A percentile compares a stretch with the other conserved stretches of the same genome.
Evolutionary conservation across 53 echinoderm and acorn worm genomes (phyloP).

Genomic region (Crossaster papposus): DNA sequence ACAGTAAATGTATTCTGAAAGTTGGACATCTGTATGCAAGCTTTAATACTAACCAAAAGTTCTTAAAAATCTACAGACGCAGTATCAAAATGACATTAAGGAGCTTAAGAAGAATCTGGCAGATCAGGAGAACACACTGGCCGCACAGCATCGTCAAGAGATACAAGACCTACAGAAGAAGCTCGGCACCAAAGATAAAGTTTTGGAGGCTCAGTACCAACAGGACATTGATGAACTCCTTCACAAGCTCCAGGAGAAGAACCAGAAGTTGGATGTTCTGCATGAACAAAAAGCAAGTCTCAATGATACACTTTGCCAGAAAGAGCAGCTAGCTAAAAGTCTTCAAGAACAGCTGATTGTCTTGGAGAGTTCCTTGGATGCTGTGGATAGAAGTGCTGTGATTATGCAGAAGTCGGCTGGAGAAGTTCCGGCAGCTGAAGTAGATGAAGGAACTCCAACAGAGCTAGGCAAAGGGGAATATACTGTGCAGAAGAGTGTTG

Average conservation of each 20-base stretch:
- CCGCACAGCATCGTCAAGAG: conserved; percentile 22
- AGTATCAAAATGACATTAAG: conserved; percentile 34
- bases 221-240: conserved; percentile 49
- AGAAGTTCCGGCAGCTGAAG: background rate
- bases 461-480: background rate
- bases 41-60: background rate
- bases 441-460: conserved; percentile 19
- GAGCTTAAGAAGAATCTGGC: conserved; percentile 4
- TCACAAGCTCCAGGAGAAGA: conserved; percentile 48
- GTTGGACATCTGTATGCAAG: background rate
- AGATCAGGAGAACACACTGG: conserved; percentile 4
- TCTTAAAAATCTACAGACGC: conserved; percentile 5
- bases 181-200: conserved; percentile 43
- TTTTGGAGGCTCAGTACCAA: conserved; percentile 52
- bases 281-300: conserved; percentile 34
- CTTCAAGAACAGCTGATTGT: background rate
- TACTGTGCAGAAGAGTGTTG: background rate
- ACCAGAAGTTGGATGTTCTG: conserved; percentile 28
- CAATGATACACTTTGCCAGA: background rate
- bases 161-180: conserved; percentile 42
- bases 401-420: background rate
- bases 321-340: conserved; percentile 13
- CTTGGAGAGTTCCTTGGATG: background rate
- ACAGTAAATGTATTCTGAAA: background rate
- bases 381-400: background rate